A percentile compares a stretch with the other conserved stretches of the same genome.
Evolutionary conservation across 2,888 invertebrate genomes (phyloP).

Genomic region (Perithous albicinctus): DNA sequence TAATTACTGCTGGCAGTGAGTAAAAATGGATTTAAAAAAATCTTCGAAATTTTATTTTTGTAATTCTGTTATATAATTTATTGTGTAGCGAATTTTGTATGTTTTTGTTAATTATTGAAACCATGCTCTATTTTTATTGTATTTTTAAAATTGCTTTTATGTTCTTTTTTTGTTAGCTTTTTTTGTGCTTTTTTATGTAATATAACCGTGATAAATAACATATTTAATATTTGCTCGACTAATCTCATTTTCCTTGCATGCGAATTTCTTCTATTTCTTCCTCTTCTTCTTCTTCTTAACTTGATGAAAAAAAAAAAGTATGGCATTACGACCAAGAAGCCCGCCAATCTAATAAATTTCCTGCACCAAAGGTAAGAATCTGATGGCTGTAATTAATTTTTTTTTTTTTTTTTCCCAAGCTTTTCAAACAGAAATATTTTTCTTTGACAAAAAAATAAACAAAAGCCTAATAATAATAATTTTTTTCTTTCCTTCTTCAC

Average conservation of each 20-base stretch:
- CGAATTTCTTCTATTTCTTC: slow-evolving; percentile 63
- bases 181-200: slow-evolving; percentile 28
- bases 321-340: slow-evolving; percentile 74
- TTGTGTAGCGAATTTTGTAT: neutral
- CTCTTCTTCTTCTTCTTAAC: slow-evolving; percentile 41
- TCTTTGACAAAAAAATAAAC: neutral
- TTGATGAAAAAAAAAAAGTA: slow-evolving; percentile 75
- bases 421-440: too few species aligned
- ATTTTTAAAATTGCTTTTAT: slow-evolving; percentile 11
- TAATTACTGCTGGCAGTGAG: neutral
- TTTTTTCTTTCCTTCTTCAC: too few species aligned
- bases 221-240: slow-evolving; percentile 24
- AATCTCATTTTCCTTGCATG: slow-evolving; percentile 76
- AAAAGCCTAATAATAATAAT: neutral
- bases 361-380: slow-evolving; percentile 76
- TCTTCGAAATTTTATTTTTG: neutral
- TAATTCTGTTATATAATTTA: neutral
- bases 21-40: neutral
- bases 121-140: neutral
- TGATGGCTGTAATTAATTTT: too few species aligned
- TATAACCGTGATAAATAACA: slow-evolving; percentile 68
- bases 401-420: slow-evolving; percentile 8
- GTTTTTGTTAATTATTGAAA: neutral
- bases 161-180: slow-evolving; percentile 18
- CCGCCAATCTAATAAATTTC: slow-evolving; percentile 51